phyloP scores from a whole-genome alignment of 1,140 invertebrate genomes.

The Microplitis demolitor region DNA sequence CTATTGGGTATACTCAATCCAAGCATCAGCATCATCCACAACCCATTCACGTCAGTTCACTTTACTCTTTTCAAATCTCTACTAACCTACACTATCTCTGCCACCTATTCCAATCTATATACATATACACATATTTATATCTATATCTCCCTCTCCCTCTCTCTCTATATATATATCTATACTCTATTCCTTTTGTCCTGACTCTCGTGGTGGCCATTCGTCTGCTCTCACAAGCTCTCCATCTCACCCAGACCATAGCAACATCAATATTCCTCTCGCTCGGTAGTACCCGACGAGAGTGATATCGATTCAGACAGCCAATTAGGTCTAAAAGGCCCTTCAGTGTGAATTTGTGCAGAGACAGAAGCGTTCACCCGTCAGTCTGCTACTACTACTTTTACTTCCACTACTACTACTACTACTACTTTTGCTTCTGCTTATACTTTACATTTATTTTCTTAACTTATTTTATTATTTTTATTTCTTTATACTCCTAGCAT shows the following conservation, averaged over 20 bases:
- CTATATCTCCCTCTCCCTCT: neutral
- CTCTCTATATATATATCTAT: neutral
- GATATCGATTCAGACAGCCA: conserved; percentile 59
- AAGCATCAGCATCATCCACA: too few species aligned
- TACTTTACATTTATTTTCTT: conserved; percentile 28
- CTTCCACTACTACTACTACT: neutral
- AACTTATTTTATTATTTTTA: neutral
- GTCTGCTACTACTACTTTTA: conserved; percentile 14
- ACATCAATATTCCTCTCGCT: conserved; percentile 28
- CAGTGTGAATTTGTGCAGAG: conserved; percentile 46
- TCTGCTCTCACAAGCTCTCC: conserved; percentile 6
- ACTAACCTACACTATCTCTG: neutral
- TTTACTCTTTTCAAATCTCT: neutral
- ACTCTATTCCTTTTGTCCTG: neutral
- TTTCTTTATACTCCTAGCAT: too few species aligned
- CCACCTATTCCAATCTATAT: neutral
- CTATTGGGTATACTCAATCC: neutral
- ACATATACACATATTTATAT: neutral
- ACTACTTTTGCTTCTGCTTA: conserved; percentile 7
- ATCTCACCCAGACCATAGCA: conserved; percentile 9
- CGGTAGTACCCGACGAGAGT: conserved; percentile 39
- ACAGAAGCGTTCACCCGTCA: conserved; percentile 24
- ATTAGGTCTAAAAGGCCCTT: conserved; percentile 60
- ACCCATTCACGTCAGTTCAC: conserved; percentile 13
- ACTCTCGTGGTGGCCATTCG: neutral